Percentiles rank a stretch among this genome's conserved stretches.
phyloP scores from a whole-genome alignment of 1,140 invertebrate genomes.

The Nebria ingens region DNA sequence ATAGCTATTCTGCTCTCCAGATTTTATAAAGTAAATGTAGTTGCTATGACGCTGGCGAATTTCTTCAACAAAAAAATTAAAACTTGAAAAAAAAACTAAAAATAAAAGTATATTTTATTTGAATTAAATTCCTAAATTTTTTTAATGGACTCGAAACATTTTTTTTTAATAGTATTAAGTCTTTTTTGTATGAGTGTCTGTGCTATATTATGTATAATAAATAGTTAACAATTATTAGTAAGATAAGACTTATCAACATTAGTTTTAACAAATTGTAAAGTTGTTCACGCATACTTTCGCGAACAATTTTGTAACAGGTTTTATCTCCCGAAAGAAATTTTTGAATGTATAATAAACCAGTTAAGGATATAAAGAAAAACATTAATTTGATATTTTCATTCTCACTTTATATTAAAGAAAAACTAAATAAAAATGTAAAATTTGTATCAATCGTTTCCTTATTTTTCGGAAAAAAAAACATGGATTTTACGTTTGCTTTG shows the following conservation, averaged over 20 bases:
- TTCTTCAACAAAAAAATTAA: not conserved
- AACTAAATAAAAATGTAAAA: conserved; percentile 5
- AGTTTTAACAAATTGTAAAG: too few relatives aligned
- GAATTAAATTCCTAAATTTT: not conserved
- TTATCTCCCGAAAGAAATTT: not conserved
- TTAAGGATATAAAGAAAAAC: too few relatives aligned
- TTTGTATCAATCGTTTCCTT: not conserved
- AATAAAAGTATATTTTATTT: not conserved
- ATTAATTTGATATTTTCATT: not conserved
- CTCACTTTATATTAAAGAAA: conserved; percentile 3
- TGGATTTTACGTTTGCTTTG: too few relatives aligned
- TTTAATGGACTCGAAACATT: not conserved
- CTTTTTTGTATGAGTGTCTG: conserved; percentile 8
- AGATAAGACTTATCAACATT: not conserved
- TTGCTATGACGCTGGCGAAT: not conserved
- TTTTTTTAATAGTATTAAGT: conserved; percentile 3
- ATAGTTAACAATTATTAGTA: not conserved
- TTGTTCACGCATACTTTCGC: not conserved
- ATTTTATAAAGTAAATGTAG: not conserved
- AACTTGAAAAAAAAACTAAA: not conserved
- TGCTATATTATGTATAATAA: not conserved
- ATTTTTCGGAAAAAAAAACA: too few relatives aligned
- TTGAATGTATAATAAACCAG: too few relatives aligned
- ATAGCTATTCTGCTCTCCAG: not conserved
- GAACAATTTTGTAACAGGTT: not conserved